Base-by-base conservation (phyloP, 2,888 invertebrate genomes). In the Cyclophora albipunctata region DNA sequence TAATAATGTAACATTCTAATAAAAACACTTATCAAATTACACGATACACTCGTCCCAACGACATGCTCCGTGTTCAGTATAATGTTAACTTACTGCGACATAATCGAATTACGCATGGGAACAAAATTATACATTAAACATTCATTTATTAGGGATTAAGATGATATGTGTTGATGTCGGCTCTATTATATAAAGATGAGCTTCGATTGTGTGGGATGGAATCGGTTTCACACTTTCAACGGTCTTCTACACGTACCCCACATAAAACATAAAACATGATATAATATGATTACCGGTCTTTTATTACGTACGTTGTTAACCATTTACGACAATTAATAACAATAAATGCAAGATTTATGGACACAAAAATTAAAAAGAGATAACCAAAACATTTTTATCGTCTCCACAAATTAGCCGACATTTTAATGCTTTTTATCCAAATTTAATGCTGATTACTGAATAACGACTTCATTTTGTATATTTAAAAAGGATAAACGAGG, bases 11-110 rank as follows among this genome's bases (percentile, higher is more conserved):
- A 50, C 45, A 53, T 48, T 53, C 42, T 7, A 46, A 48, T 53
- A 50, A 45, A 48, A 50, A 48, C 48, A 50, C 46, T 50, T 45
- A 54, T 51, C 42, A 51, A 54, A 54, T 54, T 47, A 49, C 43
- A 49, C 35, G 49, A 45, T 48, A 40, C 45, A 45, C 43, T 46
- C 34, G 34, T 7, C 37, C 42, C 43, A 33, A 52, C 20, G 47
- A 53, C 35, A 42, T 46, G 49, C 45, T 20, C 20, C 37, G 37
- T 37, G 37, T 37, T 5, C 37, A 37, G 5, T 37, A 37, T 37
- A 37, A 37, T 5, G 5, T 37, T 37, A 37, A 37, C 37, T 37
- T 41, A 48, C 7, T 42, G 47, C 40, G 47, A 5, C 37, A 45
- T 7, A 50, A 44, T 46, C 45, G 44, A 49, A 48, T 51, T 48